A percentile compares a stretch with the other conserved stretches of the same genome.
Evolutionary conservation across 2,888 invertebrate species (phyloP).

Genomic region (Sphecodes monilicornis): DNA sequence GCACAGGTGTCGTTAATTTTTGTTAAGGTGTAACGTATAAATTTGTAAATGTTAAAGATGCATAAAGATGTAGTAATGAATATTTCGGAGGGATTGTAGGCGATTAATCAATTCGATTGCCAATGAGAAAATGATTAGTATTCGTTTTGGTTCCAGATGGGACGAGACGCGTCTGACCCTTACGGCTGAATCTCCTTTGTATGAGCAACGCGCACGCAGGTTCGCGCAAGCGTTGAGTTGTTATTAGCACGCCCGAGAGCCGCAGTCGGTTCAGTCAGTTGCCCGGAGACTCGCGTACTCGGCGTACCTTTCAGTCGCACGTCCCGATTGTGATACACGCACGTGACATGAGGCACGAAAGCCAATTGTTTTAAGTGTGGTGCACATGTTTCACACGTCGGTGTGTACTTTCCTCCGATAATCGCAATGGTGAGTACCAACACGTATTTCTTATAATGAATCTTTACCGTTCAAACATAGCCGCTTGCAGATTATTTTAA

Average conservation of each 20-base stretch:
- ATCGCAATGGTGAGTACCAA: slow-evolving; percentile 29
- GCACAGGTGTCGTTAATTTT: background rate
- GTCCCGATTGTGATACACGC: slow-evolving; percentile 21
- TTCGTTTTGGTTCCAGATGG: background rate
- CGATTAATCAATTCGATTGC: background rate
- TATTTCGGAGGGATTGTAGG: background rate
- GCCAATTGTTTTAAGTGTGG: slow-evolving; percentile 17
- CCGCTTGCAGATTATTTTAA: background rate
- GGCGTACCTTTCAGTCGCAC: slow-evolving; percentile 57
- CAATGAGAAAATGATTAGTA: slow-evolving; percentile 1
- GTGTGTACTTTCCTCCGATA: background rate
- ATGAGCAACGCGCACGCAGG: slow-evolving; percentile 27
- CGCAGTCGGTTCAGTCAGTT: slow-evolving; percentile 73
- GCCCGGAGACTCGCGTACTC: slow-evolving; percentile 68
- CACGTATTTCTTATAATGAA: background rate
- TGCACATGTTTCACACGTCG: slow-evolving; percentile 23
- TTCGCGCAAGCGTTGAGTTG: slow-evolving; percentile 47
- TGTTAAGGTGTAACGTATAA: background rate
- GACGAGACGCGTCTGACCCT: slow-evolving; percentile 32
- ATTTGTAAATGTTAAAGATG: background rate
- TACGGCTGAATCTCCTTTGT: slow-evolving; percentile 42
- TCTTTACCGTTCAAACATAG: background rate
- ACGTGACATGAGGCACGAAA: slow-evolving; percentile 60
- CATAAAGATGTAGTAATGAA: background rate
- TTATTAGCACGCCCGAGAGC: slow-evolving; percentile 40